Conservation (phyloP, 1,140 invertebrate species). For the Papilio helenus region DNA sequence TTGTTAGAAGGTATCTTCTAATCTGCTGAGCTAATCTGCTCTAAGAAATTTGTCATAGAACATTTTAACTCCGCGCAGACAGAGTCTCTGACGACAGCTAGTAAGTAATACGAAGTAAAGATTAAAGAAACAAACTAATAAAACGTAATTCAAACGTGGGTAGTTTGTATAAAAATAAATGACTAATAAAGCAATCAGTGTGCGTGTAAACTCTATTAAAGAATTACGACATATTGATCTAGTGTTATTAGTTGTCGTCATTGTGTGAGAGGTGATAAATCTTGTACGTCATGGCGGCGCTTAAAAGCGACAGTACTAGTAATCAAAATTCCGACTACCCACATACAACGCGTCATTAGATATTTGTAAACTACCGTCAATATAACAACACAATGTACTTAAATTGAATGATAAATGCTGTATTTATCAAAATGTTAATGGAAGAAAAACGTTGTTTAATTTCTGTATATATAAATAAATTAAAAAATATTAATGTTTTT, state of each 20-base stretch:
- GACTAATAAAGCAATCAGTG: slow-evolving; percentile 34
- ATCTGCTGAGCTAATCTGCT: no score
- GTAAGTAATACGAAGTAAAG: background rate
- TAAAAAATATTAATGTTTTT: background rate
- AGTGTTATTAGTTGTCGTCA: slow-evolving; percentile 37
- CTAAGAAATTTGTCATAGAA: no score
- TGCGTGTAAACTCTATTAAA: slow-evolving; percentile 32
- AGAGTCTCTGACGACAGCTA: background rate
- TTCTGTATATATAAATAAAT: background rate
- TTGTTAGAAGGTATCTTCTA: no score
- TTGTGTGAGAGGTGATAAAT: slow-evolving; percentile 51
- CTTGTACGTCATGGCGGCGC: slow-evolving; percentile 42
- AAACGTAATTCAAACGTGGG: slow-evolving; percentile 2
- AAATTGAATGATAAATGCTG: background rate
- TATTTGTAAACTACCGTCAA: background rate
- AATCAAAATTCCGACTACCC: slow-evolving; percentile 58
- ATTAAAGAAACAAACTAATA: background rate
- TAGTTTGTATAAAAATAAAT: slow-evolving; percentile 27
- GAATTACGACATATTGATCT: slow-evolving; percentile 36
- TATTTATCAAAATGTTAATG: background rate
- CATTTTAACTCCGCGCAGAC: no score
- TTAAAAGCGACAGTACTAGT: slow-evolving; percentile 36
- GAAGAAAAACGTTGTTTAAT: background rate
- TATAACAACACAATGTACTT: background rate
- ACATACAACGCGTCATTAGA: slow-evolving; percentile 20